phyloP scores from a whole-genome alignment of 2,797 vertebrate genomes.

The Numenius phaeopus region DNA sequence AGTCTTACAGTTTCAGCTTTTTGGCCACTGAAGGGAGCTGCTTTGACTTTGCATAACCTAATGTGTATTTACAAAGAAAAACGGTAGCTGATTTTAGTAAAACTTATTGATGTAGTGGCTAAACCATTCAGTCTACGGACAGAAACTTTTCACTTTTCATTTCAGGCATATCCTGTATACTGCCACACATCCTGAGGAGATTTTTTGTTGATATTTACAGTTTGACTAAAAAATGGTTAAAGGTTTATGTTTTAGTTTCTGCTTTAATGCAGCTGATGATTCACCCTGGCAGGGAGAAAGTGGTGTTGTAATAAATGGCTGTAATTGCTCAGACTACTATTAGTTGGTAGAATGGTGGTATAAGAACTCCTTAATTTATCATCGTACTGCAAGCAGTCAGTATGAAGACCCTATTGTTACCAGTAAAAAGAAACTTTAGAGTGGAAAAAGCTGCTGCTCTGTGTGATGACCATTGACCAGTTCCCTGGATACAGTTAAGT shows the following conservation, averaged over 20 bases:
- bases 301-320: background rate
- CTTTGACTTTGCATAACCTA: background rate
- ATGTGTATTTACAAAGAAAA: background rate
- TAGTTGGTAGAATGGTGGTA: background rate
- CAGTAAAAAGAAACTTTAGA: background rate
- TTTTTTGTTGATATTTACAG: background rate
- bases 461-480: background rate
- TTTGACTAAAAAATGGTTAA: background rate
- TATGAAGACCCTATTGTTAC: constrained; percentile 16
- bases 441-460: constrained; percentile 23
- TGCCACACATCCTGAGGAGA: background rate
- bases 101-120: background rate
- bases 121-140: background rate
- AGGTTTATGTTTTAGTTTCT: background rate
- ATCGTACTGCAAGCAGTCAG: background rate
- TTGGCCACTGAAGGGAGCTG: background rate
- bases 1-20: background rate
- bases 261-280: constrained; percentile 4
- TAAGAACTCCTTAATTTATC: constrained; percentile 36
- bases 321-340: background rate
- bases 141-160: background rate
- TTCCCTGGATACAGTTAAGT: constrained; percentile 29
- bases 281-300: background rate
- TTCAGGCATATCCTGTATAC: background rate
- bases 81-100: background rate